Conservation (phyloP, 2,888 invertebrate genomes). For the Perithous albicinctus region DNA sequence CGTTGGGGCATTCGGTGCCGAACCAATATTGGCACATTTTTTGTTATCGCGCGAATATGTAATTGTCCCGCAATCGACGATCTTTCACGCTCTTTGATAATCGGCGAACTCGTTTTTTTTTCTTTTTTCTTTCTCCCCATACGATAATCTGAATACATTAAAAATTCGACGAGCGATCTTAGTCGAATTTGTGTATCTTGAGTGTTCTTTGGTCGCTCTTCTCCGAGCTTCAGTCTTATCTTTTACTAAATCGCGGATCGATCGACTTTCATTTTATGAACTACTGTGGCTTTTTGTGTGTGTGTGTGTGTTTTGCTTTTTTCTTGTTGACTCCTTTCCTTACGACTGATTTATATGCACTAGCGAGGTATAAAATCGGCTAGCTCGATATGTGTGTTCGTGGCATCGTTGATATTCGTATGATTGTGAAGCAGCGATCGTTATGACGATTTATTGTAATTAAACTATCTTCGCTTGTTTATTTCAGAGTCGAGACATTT, state of each 20-base stretch:
- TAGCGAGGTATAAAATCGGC: slow-evolving; percentile 68
- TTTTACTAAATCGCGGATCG: slow-evolving; percentile 70
- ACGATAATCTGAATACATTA: slow-evolving; percentile 25
- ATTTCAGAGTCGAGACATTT: too few species aligned
- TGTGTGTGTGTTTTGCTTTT: slow-evolving; percentile 12
- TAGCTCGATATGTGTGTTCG: slow-evolving; percentile 72
- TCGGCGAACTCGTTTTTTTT: slow-evolving; percentile 39
- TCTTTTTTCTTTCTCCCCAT: not conserved
- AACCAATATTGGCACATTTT: slow-evolving; percentile 68
- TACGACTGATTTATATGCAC: slow-evolving; percentile 33
- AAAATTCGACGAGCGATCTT: slow-evolving; percentile 22
- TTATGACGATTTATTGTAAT: slow-evolving; percentile 39
- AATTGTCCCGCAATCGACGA: slow-evolving; percentile 13
- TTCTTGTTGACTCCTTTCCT: not conserved
- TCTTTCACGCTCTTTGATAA: slow-evolving; percentile 52
- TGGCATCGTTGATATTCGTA: slow-evolving; percentile 59
- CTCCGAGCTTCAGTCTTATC: slow-evolving; percentile 76
- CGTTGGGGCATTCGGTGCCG: slow-evolving; percentile 48
- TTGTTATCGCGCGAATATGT: slow-evolving; percentile 39
- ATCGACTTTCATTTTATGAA: slow-evolving; percentile 60
- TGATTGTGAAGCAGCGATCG: slow-evolving; percentile 47
- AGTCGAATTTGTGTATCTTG: slow-evolving; percentile 47
- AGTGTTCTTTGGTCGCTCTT: slow-evolving; percentile 58
- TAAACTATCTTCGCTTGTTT: slow-evolving; percentile 64
- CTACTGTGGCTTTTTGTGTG: slow-evolving; percentile 30